Conservation (phyloP, 2,113 vertebrate genomes). For the Pionites leucogaster region DNA sequence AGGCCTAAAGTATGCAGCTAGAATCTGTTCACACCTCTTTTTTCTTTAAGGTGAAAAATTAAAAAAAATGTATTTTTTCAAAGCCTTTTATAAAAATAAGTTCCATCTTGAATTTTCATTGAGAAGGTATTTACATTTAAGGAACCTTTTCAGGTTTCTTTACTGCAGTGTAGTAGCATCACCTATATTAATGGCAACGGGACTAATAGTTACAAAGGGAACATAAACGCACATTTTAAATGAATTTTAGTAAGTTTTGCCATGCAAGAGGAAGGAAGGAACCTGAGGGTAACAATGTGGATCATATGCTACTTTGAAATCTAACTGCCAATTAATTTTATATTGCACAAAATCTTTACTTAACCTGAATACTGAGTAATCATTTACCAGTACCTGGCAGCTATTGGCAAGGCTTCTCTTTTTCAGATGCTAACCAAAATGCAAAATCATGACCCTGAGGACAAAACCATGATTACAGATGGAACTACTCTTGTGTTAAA, state of each 20-base stretch:
- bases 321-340: not conserved
- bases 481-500: slow-evolving; percentile 32
- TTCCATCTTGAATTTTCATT: not conserved
- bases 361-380: not conserved
- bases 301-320: not conserved
- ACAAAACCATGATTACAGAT: slow-evolving; percentile 20
- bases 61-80: not conserved
- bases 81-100: not conserved
- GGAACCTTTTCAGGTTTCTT: not conserved
- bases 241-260: not conserved
- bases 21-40: not conserved
- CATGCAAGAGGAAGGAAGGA: not conserved
- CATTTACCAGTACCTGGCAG: not conserved
- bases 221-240: not conserved
- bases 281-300: not conserved
- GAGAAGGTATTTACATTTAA: not conserved
- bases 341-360: not conserved
- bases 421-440: slow-evolving; percentile 14
- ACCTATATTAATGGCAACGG: not conserved
- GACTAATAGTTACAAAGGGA: not conserved
- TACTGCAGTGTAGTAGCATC: not conserved
- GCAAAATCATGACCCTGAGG: slow-evolving; percentile 15
- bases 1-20: not conserved
- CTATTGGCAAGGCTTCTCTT: not conserved
- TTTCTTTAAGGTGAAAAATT: not conserved